phyloP scores from a whole-genome alignment of 2,888 invertebrate species.

The Epicampocera succincta region DNA sequence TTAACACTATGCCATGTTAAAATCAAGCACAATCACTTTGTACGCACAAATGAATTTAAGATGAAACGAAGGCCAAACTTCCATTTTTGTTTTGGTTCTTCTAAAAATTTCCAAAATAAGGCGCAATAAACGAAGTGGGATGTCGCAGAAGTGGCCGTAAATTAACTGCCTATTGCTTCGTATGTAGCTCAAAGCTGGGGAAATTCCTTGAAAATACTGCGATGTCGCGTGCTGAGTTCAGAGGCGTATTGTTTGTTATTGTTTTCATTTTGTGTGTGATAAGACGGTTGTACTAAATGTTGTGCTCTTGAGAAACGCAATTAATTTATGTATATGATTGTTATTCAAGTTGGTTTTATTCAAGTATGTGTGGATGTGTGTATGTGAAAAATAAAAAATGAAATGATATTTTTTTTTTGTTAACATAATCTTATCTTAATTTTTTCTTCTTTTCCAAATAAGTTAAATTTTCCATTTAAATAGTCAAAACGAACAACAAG shows the following conservation, averaged over 20 bases:
- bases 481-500: neutral
- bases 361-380: no score
- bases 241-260: conserved; percentile 31
- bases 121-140: neutral
- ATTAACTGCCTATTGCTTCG: neutral
- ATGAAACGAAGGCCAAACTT: no score
- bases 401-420: conserved; percentile 48
- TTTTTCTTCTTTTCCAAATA: no score
- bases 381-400: conserved; percentile 31
- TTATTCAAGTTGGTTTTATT: conserved; percentile 20
- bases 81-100: no score
- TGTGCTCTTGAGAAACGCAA: conserved; percentile 47
- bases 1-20: no score
- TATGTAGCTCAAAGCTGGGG: neutral
- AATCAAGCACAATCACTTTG: no score
- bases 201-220: conserved; percentile 44
- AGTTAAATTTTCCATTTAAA: neutral
- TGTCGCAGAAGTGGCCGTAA: neutral
- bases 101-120: no score
- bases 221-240: conserved; percentile 57
- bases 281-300: conserved; percentile 36
- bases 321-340: neutral
- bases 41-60: no score
- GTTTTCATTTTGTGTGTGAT: conserved; percentile 41
- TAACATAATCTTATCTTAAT: conserved; percentile 2